Evolutionary conservation across 2,888 invertebrate genomes (phyloP), one percentile per base, ranked within the genome.

Genomic region (Ophion obscuratus): DNA sequence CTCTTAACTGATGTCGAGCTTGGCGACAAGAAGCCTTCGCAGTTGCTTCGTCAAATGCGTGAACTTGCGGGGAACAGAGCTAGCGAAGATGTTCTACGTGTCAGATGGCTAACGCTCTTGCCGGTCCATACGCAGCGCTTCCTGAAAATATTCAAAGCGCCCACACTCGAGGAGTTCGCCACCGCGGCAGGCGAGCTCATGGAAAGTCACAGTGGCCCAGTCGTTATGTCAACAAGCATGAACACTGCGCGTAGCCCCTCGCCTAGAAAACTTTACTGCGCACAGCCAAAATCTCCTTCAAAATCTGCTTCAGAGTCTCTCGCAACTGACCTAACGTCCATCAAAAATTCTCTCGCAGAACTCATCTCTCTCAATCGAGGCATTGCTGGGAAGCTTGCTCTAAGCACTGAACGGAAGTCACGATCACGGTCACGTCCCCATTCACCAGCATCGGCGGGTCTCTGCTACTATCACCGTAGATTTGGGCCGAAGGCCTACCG

Each of bases 141-240:
- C 3, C 20, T 82, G 1, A 10, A 36, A 7, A 68, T 61, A 17
- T 76, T 53, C 1, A 20, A 59, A 3, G 17, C 62, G 6, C 5
- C 44, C 11, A 40, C 62, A 1, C 44, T 82, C 11, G 47, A 75
- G 17, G 82, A n/a, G 11, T 17, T 82, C 6, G 82, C 82, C 2
- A 70, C 68, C 24, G 68, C 68, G 61, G 68, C 82, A 2, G 82
- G 76, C 36, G 20, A 66, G 14, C 36, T 76, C 4, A 36, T 82
- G 2, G 82, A 82, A 6, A 24, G 59, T 7, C 6, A 31, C 17
- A 20, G 40, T 4, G 17, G 5, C 14, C 14, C 64, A 0, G 44
- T 7, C 5, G 67, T 67, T 0, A 68, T 82, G 47, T 44, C 67
- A 7, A 62, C 76, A 5, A 57, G 64, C 40, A 47, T 36, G 36